Conservation (phyloP, 2,113 vertebrate species). For the Phyllostomus hastatus region DNA sequence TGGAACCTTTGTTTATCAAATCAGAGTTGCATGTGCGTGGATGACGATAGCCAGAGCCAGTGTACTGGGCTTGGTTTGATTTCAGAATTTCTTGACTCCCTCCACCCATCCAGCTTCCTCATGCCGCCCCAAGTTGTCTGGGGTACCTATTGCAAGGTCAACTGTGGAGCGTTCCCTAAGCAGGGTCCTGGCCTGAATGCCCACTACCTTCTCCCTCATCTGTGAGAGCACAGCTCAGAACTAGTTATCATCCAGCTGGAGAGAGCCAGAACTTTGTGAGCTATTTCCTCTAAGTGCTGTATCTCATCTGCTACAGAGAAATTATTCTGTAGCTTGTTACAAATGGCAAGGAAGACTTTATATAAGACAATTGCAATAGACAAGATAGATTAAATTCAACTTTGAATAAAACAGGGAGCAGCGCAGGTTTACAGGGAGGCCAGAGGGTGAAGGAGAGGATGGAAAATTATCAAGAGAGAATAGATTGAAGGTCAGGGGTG, state of each 20-base stretch:
- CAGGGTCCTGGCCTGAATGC: too few species aligned
- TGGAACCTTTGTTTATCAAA: fast-evolving
- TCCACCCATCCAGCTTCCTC: background rate
- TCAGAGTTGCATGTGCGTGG: fast-evolving
- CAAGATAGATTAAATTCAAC: too few species aligned
- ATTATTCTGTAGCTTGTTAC: too few species aligned
- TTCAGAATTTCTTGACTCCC: background rate
- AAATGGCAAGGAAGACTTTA: background rate
- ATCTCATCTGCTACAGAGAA: background rate
- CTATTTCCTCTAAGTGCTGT: background rate
- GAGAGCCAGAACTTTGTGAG: background rate
- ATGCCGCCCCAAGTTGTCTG: fast-evolving
- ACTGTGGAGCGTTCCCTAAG: background rate
- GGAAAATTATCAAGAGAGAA: background rate
- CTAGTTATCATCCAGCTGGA: background rate
- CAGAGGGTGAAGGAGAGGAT: background rate
- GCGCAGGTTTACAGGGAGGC: background rate
- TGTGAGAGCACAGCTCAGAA: too few species aligned
- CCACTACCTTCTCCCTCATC: too few species aligned
- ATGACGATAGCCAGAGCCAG: background rate
- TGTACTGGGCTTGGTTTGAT: fast-evolving
- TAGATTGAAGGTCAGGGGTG: background rate
- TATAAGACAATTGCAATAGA: background rate
- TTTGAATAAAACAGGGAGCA: background rate
- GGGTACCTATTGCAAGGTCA: fast-evolving